Evolutionary conservation across 2,797 vertebrate genomes (phyloP).

Genomic region (Sebastes oblongus): DNA sequence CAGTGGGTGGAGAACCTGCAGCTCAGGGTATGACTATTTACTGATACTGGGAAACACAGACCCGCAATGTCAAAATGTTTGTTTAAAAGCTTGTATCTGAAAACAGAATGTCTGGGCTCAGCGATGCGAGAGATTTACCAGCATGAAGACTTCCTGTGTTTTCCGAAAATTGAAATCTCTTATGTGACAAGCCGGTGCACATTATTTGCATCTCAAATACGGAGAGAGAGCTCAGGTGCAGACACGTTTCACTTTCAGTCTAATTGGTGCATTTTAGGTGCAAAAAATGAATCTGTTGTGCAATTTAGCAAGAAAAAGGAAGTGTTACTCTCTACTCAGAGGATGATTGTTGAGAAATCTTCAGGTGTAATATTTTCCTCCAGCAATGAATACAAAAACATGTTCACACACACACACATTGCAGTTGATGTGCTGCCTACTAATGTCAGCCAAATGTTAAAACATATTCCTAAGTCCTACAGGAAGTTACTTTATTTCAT

Average conservation of each 20-base stretch:
- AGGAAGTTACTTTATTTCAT: not conserved
- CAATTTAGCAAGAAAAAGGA: constrained; percentile 24
- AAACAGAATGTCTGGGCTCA: not conserved
- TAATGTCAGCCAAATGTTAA: constrained; percentile 1
- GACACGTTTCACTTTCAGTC: constrained; percentile 29
- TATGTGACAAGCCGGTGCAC: not conserved
- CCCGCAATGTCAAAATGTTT: not conserved
- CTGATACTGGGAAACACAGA: not conserved
- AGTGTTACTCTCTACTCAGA: constrained; percentile 8
- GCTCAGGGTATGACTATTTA: constrained; percentile 87
- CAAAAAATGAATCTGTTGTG: constrained; percentile 21
- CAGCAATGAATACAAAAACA: not conserved
- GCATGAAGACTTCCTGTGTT: not conserved
- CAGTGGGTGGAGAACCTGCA: constrained; percentile 97
- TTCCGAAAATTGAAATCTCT: constrained; percentile 27
- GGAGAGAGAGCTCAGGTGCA: constrained; percentile 22
- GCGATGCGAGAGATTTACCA: not conserved
- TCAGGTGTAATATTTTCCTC: constrained; percentile 4
- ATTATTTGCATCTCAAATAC: constrained; percentile 50
- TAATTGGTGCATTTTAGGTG: constrained; percentile 42
- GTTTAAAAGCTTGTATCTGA: constrained; percentile 6
- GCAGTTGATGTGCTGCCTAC: not conserved
- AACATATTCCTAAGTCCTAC: not conserved
- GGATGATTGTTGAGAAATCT: constrained; percentile 12
- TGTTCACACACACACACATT: not conserved